A percentile compares a stretch with the other conserved stretches of the same genome.
Evolutionary conservation across 2,888 invertebrate species (phyloP).

Genomic region (Helleia helle): DNA sequence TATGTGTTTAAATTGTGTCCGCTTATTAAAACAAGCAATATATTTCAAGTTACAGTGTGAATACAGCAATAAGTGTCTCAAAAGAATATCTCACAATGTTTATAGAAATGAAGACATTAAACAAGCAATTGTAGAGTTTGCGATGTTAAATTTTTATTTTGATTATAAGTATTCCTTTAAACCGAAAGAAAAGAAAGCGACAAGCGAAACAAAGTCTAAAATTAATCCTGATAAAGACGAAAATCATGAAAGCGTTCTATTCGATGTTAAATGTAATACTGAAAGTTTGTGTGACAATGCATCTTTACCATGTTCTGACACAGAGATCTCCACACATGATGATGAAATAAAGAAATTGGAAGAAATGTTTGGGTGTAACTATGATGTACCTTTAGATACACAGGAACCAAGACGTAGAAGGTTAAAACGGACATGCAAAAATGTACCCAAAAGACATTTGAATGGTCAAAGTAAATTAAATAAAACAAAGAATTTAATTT

Average conservation of each 20-base stretch:
- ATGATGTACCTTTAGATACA: conserved; percentile 15
- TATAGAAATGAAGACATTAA: conserved; percentile 21
- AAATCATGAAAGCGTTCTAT: not conserved
- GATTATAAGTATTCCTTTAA: conserved; percentile 5
- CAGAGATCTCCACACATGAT: not conserved
- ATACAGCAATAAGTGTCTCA: conserved; percentile 32
- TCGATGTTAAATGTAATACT: not conserved
- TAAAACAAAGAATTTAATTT: conserved; percentile 25
- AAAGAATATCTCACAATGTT: conserved; percentile 10
- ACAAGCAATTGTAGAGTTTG: conserved; percentile 34
- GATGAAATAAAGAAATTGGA: conserved; percentile 10
- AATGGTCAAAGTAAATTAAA: conserved; percentile 1
- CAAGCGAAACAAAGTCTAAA: not conserved
- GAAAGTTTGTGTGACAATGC: not conserved
- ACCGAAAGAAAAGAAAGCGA: not conserved
- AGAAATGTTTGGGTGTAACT: conserved; percentile 13
- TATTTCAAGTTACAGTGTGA: conserved; percentile 49
- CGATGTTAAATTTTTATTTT: conserved; percentile 26
- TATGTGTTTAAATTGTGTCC: conserved; percentile 47
- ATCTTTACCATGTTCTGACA: too few species aligned
- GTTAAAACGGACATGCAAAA: conserved; percentile 8
- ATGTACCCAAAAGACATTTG: conserved; percentile 10
- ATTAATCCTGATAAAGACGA: not conserved
- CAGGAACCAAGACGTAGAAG: conserved; percentile 11
- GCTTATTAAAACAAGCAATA: conserved; percentile 43